phyloP scores from a whole-genome alignment of 2,113 vertebrate species.

The Antechinus flavipes region DNA sequence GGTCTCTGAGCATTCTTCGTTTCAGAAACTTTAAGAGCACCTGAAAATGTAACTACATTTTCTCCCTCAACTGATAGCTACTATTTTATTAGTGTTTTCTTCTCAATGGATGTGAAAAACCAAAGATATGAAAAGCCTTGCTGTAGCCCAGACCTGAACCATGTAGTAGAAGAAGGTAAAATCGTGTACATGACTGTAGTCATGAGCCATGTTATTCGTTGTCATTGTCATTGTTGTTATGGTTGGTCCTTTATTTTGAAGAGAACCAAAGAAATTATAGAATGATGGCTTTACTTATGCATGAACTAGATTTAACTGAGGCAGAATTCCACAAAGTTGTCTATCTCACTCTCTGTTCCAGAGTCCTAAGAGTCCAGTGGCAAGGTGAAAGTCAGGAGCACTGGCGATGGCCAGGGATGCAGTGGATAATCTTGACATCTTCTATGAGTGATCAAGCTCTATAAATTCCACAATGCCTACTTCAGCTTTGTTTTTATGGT shows the following conservation, averaged over 20 bases:
- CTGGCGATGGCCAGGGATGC: neutral
- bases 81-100: neutral
- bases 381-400: neutral
- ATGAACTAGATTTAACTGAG: neutral
- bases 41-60: neutral
- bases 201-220: neutral
- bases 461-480: neutral
- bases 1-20: neutral
- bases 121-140: neutral
- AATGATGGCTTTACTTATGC: neutral
- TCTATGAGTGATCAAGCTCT: neutral
- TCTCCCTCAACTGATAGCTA: neutral
- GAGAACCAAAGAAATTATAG: no score
- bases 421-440: neutral
- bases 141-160: no score
- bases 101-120: neutral
- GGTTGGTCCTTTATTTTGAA: no score
- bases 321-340: neutral
- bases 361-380: neutral
- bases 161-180: no score
- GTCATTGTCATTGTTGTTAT: no score
- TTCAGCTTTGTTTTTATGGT: neutral
- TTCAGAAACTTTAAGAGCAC: neutral
- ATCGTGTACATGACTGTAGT: neutral
- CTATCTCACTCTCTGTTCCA: neutral